phyloP scores from a whole-genome alignment of 2,113 vertebrate species.

The Pomatorhinus ruficollis region DNA sequence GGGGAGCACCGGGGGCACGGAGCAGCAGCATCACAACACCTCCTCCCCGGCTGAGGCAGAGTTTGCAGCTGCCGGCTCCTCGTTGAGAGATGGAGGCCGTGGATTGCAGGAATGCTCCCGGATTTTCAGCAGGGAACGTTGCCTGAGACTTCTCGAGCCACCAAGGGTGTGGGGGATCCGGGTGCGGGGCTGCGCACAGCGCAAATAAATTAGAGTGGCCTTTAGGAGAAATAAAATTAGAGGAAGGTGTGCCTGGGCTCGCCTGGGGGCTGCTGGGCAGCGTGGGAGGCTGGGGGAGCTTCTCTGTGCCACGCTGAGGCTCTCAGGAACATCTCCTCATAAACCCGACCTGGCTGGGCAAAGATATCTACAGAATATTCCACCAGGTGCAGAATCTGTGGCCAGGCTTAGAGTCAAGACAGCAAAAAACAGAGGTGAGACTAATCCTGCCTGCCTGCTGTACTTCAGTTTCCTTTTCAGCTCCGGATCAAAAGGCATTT shows the following conservation, averaged over 20 bases:
- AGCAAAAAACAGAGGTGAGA: not conserved
- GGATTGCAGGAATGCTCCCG: not conserved
- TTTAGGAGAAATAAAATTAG: not conserved
- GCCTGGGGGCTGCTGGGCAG: not conserved
- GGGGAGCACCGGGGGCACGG: slow-evolving; percentile 69
- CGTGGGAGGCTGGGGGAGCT: not conserved
- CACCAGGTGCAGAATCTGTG: not conserved
- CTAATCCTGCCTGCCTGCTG: not conserved
- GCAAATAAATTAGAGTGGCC: not conserved
- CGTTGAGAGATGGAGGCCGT: not conserved
- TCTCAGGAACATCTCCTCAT: not conserved
- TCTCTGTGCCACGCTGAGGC: not conserved
- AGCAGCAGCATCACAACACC: slow-evolving; percentile 49
- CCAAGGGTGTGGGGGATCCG: not conserved
- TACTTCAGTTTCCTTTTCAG: not conserved
- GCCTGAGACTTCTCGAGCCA: not conserved
- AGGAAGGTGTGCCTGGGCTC: not conserved
- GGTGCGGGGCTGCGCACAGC: not conserved
- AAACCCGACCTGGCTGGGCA: not conserved
- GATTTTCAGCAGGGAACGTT: not conserved
- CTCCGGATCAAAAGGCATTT: not conserved
- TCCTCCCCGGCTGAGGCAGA: slow-evolving; percentile 13
- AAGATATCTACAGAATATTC: not conserved
- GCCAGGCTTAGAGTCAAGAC: not conserved
- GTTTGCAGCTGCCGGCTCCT: slow-evolving; percentile 43